Evolutionary conservation across 2,888 invertebrate genomes (phyloP).

Genomic region (Eupithecia pulchellata): DNA sequence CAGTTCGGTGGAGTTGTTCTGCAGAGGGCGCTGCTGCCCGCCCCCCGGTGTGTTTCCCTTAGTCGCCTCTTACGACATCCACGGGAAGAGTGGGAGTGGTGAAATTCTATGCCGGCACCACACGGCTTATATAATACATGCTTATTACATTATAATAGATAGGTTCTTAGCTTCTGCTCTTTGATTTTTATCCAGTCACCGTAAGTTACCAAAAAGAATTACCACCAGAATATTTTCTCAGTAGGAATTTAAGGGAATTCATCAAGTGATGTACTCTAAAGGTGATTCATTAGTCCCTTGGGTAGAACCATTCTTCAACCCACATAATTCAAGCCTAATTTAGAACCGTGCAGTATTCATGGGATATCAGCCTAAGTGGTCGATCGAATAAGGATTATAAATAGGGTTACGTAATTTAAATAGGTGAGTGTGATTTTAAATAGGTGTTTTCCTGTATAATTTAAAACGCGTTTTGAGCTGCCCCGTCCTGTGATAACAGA

Average conservation of each 20-base stretch:
- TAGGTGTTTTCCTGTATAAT: neutral
- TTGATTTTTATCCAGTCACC: neutral
- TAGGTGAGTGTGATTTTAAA: neutral
- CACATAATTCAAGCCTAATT: conserved; percentile 28
- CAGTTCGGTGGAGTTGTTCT: too few relatives aligned
- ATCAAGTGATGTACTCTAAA: conserved; percentile 1
- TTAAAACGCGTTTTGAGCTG: neutral
- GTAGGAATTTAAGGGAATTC: conserved; percentile 4
- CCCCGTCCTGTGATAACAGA: neutral
- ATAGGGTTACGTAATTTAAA: neutral
- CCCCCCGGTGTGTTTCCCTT: too few relatives aligned
- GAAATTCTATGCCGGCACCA: too few relatives aligned
- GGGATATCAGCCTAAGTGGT: conserved; percentile 26
- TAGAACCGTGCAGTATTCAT: conserved; percentile 24
- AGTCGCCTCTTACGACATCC: too few relatives aligned
- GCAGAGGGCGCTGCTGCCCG: too few relatives aligned
- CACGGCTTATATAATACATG: too few relatives aligned
- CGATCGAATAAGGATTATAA: conserved; percentile 13
- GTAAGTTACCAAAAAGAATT: neutral
- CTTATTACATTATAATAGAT: too few relatives aligned
- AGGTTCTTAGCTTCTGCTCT: too few relatives aligned
- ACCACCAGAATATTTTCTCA: neutral
- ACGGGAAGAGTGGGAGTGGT: too few relatives aligned
- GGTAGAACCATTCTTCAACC: conserved; percentile 4
- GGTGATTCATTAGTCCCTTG: conserved; percentile 9